Evolutionary conservation across 2,113 vertebrate genomes (phyloP).

Genomic region (Apaloderma vittatum): DNA sequence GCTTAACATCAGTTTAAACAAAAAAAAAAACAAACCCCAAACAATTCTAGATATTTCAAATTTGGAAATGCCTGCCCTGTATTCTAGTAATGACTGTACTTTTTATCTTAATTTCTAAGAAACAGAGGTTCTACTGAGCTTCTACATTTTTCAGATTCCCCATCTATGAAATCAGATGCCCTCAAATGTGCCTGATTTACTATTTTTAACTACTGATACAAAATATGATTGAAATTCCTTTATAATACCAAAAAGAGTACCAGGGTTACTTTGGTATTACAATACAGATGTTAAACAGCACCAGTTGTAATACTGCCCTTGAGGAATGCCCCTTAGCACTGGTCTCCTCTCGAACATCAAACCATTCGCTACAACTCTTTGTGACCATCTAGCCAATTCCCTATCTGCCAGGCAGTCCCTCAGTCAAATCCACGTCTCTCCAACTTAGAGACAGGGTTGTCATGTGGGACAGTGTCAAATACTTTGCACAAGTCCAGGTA

Average conservation of each 20-base stretch:
- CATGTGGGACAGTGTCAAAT: no score
- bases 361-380: no score
- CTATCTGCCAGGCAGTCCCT: no score
- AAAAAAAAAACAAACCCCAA: not conserved
- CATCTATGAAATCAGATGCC: not conserved
- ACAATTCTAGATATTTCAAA: not conserved
- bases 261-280: not conserved
- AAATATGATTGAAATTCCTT: not conserved
- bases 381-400: no score
- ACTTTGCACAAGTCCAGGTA: no score
- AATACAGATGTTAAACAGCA: not conserved
- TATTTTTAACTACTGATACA: not conserved
- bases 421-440: no score
- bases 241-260: not conserved
- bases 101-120: not conserved
- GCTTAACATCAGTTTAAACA: not conserved
- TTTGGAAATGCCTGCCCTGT: not conserved
- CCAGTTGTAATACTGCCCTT: no score
- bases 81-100: not conserved
- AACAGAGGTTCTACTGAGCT: not conserved
- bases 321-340: no score
- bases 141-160: not conserved
- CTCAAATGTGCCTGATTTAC: not conserved
- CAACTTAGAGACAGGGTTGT: no score
- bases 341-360: no score